Evolutionary conservation across 2,113 vertebrate genomes (phyloP), one percentile per base, ranked within the genome.

Genomic region (Atrichornis clamosus): DNA sequence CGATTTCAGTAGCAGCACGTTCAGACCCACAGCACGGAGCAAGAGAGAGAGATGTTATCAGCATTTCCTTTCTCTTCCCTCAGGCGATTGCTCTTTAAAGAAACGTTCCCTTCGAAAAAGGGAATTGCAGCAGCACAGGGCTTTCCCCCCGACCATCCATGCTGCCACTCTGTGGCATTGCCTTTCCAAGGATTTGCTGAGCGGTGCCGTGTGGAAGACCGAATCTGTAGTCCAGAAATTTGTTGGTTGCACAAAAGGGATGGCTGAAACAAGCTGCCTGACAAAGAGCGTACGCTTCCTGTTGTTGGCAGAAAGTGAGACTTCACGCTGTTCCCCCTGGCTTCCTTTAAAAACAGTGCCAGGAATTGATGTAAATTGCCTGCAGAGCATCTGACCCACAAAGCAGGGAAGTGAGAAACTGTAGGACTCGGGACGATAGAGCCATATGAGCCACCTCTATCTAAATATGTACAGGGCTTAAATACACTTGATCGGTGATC

Each of bases 281-380:
- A 84, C 90, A 69, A 60, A 92, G 86, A 90, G 94, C 49, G 1
- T 72, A 68, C 12, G 46, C 96, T 97, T 97, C 96, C 96, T 96
- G 95, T 95, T 95, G 93, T 73, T 96, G 96, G 96, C 95, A 96
- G 96, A 97, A 97, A 97, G 93, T 11, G 96, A 97, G 96, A 96
- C 86, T 96, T 53, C 2, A 1, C 2, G 3, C 88, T 90, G 93
- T 96, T 97, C 90, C 95, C 84, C 92, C 93, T 94, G 42, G 93
- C 89, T 95, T 96, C 96, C 96, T 96, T 96, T 95, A 92, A 96
- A 96, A 92, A 94, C 94, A 96, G 86, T 96, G 96, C 94, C 93
- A 97, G 95, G 95, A 97, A 97, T 95, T 89, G 65, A 94, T 96
- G 96, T 73, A 92, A 95, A 96, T 70, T 65, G 92, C 76, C 83